Conservation (phyloP, 1,140 invertebrate species). For the Pteromalus puparum region DNA sequence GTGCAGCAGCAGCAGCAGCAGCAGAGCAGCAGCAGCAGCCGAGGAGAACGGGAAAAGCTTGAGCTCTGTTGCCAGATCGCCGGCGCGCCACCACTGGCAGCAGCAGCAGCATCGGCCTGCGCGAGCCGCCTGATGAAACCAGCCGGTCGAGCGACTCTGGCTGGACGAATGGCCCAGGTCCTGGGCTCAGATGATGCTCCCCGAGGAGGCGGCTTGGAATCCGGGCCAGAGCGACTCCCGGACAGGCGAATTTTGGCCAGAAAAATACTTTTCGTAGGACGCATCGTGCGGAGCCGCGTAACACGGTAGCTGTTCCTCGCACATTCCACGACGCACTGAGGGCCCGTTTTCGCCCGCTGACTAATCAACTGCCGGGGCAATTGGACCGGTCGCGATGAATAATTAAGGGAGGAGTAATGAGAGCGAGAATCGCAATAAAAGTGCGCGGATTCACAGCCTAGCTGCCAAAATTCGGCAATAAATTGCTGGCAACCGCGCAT, state of each 20-base stretch:
- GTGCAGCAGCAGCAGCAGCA: not conserved
- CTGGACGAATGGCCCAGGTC: not conserved
- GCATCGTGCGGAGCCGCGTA: constrained; percentile 75
- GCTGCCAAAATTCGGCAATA: constrained; percentile 65
- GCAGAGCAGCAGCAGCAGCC: constrained; percentile 2
- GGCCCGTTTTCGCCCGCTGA: constrained; percentile 52
- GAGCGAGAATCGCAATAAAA: constrained; percentile 62
- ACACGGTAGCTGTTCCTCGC: constrained; percentile 73
- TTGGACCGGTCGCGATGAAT: constrained; percentile 54
- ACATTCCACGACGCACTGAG: constrained; percentile 74
- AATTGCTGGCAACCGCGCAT: constrained; percentile 70
- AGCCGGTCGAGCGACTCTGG: not conserved
- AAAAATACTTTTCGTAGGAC: constrained; percentile 59
- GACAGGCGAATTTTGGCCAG: not conserved
- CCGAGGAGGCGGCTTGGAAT: not conserved
- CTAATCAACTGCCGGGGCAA: constrained; percentile 62
- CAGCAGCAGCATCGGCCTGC: constrained; percentile 26
- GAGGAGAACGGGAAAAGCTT: constrained; percentile 57
- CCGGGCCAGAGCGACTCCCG: not conserved
- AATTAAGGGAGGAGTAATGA: constrained; percentile 57
- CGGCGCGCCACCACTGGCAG: constrained; percentile 32
- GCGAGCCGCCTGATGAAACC: not conserved
- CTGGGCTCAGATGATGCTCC: not conserved
- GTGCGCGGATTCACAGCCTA: constrained; percentile 56
- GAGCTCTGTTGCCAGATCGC: constrained; percentile 36